phyloP scores from a whole-genome alignment of 2,888 invertebrate species.

The Busseola fusca region DNA sequence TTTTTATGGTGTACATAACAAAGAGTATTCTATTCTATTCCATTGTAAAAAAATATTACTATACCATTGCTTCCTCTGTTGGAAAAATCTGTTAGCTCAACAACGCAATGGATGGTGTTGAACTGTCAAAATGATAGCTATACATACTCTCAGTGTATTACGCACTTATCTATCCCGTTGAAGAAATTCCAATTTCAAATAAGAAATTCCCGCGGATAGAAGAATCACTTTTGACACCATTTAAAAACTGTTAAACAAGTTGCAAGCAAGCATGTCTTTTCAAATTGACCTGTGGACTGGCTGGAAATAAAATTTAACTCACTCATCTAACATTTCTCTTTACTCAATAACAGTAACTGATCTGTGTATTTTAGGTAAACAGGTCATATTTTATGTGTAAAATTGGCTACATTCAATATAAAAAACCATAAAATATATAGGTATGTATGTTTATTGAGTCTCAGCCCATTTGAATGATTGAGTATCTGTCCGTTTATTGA shows the following conservation, averaged over 20 bases:
- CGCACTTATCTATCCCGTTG: neutral
- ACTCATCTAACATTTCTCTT: conserved; percentile 28
- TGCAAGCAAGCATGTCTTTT: neutral
- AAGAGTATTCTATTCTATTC: too few species aligned
- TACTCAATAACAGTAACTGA: conserved; percentile 17
- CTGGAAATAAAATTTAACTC: conserved; percentile 30
- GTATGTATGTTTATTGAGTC: conserved; percentile 54
- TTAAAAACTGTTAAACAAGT: neutral
- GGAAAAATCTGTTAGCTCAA: neutral
- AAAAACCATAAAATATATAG: conserved; percentile 45
- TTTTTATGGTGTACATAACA: too few species aligned
- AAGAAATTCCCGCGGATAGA: neutral
- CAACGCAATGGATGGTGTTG: neutral
- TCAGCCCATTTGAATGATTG: conserved; percentile 47
- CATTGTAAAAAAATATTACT: too few species aligned
- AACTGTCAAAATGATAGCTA: neutral
- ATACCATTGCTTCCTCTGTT: neutral
- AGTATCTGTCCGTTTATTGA: conserved; percentile 38
- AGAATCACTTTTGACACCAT: neutral
- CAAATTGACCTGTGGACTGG: conserved; percentile 11
- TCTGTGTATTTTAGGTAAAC: conserved; percentile 34
- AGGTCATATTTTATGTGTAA: conserved; percentile 24
- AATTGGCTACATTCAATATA: conserved; percentile 37
- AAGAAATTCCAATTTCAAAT: neutral
- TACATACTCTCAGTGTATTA: neutral